These are phyloP conservation scores for Lasioglossum leucozonium DNA, from an alignment of 2,888 invertebrate species.

Conservation along the genomic window DNA sequence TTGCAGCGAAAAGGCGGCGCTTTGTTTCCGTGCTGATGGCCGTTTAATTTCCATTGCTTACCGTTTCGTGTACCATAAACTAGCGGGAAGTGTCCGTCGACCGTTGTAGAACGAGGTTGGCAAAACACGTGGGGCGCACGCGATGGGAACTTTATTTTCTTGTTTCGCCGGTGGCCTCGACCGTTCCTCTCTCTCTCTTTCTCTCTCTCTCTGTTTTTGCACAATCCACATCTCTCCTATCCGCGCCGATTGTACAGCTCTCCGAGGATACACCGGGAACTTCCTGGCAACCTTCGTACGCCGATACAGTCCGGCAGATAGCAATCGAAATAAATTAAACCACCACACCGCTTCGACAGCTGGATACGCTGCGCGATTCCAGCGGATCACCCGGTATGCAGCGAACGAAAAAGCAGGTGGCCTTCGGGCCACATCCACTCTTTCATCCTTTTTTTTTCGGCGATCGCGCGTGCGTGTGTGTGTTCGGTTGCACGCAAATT, in stretches of 20 bases:
- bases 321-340: constrained; percentile 9
- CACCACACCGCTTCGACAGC: neutral
- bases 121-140: constrained; percentile 11
- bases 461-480: neutral
- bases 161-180: neutral
- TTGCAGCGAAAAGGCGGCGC: neutral
- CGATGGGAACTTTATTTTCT: constrained; percentile 32
- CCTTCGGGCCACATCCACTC: constrained; percentile 18
- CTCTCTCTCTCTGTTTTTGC: neutral
- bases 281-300: constrained; percentile 34
- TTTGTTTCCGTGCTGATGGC: neutral
- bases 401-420: constrained; percentile 53
- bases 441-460: constrained; percentile 44
- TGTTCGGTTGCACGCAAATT: neutral
- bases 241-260: constrained; percentile 33
- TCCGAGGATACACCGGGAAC: constrained; percentile 19
- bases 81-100: constrained; percentile 8
- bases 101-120: neutral
- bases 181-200: constrained; percentile 2
- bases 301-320: constrained; percentile 9
- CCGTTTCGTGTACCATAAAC: neutral
- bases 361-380: neutral
- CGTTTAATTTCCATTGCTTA: neutral
- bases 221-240: constrained; percentile 17
- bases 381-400: constrained; percentile 23